A percentile compares a stretch with the other conserved stretches of the same genome.
These are phyloP conservation scores for Florisuga fusca DNA, from an alignment of 2,797 vertebrate genomes.

Conservation along the genomic window DNA sequence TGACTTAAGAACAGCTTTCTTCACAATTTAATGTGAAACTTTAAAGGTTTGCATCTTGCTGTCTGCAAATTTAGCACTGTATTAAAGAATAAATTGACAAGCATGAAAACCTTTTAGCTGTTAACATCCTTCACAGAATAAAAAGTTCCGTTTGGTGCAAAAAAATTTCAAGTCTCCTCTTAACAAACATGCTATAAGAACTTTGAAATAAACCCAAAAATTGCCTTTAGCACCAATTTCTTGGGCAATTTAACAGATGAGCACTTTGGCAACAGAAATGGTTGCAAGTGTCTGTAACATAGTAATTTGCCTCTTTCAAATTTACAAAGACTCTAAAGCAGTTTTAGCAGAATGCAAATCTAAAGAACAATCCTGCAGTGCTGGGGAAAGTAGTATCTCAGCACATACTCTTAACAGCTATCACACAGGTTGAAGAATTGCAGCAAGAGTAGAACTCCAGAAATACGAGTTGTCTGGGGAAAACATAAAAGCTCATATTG, in stretches of 20 bases:
- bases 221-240: slow-evolving; percentile 40
- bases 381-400: not conserved
- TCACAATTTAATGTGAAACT: not conserved
- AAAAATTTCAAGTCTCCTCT: not conserved
- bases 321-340: not conserved
- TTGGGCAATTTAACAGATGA: slow-evolving; percentile 47
- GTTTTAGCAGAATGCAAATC: not conserved
- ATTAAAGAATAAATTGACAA: not conserved
- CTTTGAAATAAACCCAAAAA: not conserved
- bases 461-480: not conserved
- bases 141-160: not conserved
- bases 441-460: not conserved
- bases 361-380: not conserved
- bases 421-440: not conserved
- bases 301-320: slow-evolving; percentile 31
- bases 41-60: not conserved
- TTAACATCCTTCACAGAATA: not conserved
- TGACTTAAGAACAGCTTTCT: not conserved
- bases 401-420: not conserved
- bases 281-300: not conserved
- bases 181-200: not conserved
- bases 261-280: slow-evolving; percentile 20
- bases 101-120: not conserved
- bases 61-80: not conserved
- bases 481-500: rapidly evolving